phyloP scores from a whole-genome alignment of 2,113 vertebrate species.

The Oenanthe oenanthe region DNA sequence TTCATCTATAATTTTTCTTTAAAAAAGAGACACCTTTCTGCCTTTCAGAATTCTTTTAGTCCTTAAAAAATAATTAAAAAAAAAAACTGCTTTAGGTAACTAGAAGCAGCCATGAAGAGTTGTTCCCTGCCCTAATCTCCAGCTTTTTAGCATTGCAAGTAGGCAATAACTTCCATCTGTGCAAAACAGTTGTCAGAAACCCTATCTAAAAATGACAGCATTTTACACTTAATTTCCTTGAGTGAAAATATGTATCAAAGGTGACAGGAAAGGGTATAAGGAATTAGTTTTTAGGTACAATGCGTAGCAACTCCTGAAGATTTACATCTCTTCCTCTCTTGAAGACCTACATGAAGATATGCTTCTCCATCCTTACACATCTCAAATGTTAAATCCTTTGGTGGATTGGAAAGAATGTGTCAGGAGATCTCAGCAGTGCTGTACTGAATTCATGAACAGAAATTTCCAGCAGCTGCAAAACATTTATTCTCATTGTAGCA shows the following conservation, averaged over 20 bases:
- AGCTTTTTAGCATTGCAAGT: background rate
- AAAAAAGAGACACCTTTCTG: background rate
- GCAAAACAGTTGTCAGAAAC: background rate
- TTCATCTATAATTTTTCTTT: background rate
- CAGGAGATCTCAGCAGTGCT: background rate
- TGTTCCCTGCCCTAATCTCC: background rate
- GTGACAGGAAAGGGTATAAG: background rate
- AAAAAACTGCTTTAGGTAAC: background rate
- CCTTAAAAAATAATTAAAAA: background rate
- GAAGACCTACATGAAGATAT: background rate
- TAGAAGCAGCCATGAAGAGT: background rate
- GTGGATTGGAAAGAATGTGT: background rate
- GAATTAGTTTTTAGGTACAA: background rate
- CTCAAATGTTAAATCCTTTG: background rate
- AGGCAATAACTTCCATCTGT: background rate
- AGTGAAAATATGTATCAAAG: background rate
- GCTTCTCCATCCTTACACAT: background rate
- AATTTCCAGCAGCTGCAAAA: background rate
- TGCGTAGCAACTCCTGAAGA: background rate
- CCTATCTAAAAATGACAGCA: background rate
- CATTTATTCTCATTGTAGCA: background rate
- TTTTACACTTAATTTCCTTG: slow-evolving; percentile 11
- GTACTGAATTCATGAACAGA: background rate
- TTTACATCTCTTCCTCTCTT: background rate
- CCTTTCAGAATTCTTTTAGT: background rate